Evolutionary conservation across 2,113 vertebrate genomes (phyloP), one percentile per base, ranked within the genome.

Genomic region (Trematocara variabile): DNA sequence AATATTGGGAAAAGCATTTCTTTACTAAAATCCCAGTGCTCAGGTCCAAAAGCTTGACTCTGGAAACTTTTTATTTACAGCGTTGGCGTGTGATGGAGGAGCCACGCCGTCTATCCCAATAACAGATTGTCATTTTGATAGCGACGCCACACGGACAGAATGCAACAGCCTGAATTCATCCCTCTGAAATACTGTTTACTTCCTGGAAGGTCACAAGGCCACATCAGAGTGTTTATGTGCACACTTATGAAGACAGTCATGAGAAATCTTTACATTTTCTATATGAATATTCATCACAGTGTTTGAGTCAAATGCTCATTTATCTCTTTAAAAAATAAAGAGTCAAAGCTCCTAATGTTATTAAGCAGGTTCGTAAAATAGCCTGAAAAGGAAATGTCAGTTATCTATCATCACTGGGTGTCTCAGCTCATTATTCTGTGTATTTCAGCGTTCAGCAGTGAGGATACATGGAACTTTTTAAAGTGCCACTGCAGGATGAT

Each of bases 71-170:
- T 83, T 95, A 94, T 95, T 95, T 95, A 94, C 90, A 89, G 85
- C 54, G 56, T 65, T 79, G 87, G 82, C 85, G 58, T 84, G 86
- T 91, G 92, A 95, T 94, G 90, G 93, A 94, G 48, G 90, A 92
- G 89, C 58, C 48, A 10, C 30, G 33, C 52, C 2, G 52, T 84
- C 89, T 84, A 81, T 93, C 82, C 85, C 88, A 91, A 93, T 94
- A 96, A 94, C 95, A 95, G 91, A 80, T 90, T 92, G 94, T 96
- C 95, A 95, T 81, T 92, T 89, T 96, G 95, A 95, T 25, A 90
- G 77, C 81, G 83, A 92, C 87, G 63, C 94, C 94, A 93, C 95
- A 95, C 82, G 87, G 75, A 79, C 83, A 91, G 90, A 87, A 84
- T 77, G 90, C 92, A 93, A 88, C 94, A 94, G 94, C 91, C 91